Evolutionary conservation across 2,888 invertebrate genomes (phyloP).

Genomic region (Amiota minor): DNA sequence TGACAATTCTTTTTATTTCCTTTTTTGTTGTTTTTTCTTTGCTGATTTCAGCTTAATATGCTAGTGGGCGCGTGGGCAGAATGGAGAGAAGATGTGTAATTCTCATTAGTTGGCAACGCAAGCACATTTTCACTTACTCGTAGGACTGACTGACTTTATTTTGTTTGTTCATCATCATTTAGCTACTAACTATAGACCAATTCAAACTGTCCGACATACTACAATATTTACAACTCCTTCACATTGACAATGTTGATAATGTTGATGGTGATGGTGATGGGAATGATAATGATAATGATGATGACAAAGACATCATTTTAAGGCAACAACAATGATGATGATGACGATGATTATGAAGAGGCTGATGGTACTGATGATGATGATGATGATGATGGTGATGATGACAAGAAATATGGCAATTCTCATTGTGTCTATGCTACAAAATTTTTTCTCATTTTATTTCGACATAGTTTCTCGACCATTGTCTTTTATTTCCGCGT

Average conservation of each 20-base stretch:
- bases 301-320: too few relatives aligned
- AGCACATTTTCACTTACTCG: too few relatives aligned
- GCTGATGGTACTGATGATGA: neutral
- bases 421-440: neutral
- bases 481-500: conserved; percentile 11
- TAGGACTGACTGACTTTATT: neutral
- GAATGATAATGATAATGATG: too few relatives aligned
- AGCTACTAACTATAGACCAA: too few relatives aligned
- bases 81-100: neutral
- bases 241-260: too few relatives aligned
- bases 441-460: neutral
- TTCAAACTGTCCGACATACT: too few relatives aligned
- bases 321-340: too few relatives aligned
- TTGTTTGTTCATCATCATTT: conserved; percentile 3
- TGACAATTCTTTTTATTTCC: too few relatives aligned
- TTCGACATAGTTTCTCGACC: neutral
- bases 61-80: neutral
- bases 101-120: conserved; percentile 2
- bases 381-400: neutral
- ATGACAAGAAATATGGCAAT: conserved; percentile 4
- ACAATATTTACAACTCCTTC: too few relatives aligned
- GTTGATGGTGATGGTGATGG: too few relatives aligned
- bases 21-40: too few relatives aligned
- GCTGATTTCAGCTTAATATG: too few relatives aligned
- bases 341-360: neutral